Evolutionary conservation across 2,797 vertebrate species (phyloP).

Genomic region (Lycodopsis pacificus): DNA sequence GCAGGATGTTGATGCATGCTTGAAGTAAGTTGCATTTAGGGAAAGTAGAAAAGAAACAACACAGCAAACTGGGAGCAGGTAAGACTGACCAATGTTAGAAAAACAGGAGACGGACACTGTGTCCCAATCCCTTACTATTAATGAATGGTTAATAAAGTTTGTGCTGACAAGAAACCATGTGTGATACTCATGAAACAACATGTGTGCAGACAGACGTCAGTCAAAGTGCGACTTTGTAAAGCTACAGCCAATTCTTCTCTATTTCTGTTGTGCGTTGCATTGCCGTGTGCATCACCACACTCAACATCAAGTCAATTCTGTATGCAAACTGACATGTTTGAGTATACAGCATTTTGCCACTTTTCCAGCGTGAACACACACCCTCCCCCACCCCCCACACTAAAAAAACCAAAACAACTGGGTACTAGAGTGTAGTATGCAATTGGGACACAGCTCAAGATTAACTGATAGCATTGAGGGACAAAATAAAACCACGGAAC

Average conservation of each 20-base stretch:
- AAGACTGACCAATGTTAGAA: slow-evolving; percentile 70
- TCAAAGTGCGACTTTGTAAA: slow-evolving; percentile 24
- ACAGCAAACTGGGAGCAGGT: slow-evolving; percentile 82
- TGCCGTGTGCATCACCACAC: not conserved
- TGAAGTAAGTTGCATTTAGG: slow-evolving; percentile 99
- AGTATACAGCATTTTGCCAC: slow-evolving; percentile 14
- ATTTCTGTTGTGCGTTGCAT: not conserved
- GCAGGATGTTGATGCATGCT: slow-evolving; percentile 96
- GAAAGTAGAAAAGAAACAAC: slow-evolving; percentile 93
- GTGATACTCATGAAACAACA: slow-evolving; percentile 28
- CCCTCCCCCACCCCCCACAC: not conserved
- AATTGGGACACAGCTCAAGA: slow-evolving; percentile 71
- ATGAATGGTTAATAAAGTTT: not conserved
- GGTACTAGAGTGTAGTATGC: slow-evolving; percentile 21
- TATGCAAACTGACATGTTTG: slow-evolving; percentile 13
- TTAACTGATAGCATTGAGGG: slow-evolving; percentile 82
- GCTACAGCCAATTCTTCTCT: slow-evolving; percentile 5
- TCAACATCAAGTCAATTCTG: not conserved
- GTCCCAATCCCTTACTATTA: slow-evolving; percentile 67
- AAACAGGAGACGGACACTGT: slow-evolving; percentile 63
- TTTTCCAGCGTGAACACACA: not conserved
- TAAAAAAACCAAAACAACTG: not conserved
- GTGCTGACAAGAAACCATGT: slow-evolving; percentile 25
- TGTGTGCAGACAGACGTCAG: slow-evolving; percentile 26
- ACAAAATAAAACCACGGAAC: slow-evolving; percentile 51